phyloP scores from a whole-genome alignment of 2,113 vertebrate species.

The Marmota flaviventris region DNA sequence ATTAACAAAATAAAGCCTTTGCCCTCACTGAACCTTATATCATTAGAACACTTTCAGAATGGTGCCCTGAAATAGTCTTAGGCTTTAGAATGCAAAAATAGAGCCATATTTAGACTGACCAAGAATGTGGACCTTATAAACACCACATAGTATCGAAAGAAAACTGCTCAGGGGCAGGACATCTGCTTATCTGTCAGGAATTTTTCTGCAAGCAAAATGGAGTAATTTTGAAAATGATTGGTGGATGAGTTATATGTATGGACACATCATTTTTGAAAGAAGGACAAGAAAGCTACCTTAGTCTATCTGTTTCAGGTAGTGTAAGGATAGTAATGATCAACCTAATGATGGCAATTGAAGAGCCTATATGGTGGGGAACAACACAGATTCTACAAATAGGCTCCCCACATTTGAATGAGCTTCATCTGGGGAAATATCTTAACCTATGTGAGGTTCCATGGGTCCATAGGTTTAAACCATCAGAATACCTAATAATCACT shows the following conservation, averaged over 20 bases:
- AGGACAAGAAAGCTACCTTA: neutral
- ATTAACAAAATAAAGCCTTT: neutral
- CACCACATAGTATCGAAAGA: neutral
- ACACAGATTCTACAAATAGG: neutral
- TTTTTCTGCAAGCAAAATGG: neutral
- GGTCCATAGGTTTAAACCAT: neutral
- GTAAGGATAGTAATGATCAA: neutral
- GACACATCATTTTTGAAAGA: neutral
- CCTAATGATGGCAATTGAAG: neutral
- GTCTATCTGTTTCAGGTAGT: neutral
- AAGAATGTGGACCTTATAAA: neutral
- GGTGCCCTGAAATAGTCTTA: neutral
- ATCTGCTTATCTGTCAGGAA: neutral
- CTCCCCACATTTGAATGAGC: neutral
- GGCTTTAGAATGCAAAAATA: neutral
- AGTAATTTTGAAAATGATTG: neutral
- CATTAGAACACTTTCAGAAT: neutral
- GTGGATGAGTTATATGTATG: neutral
- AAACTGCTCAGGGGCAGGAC: neutral
- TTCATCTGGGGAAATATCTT: neutral
- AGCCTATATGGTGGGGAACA: neutral
- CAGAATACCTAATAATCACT: neutral
- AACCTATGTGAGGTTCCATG: neutral
- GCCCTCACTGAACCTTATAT: neutral
- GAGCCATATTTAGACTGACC: neutral